These are phyloP conservation scores for Crocidura indochinensis DNA, from an alignment of 2,797 vertebrate species.

Conservation along the genomic window DNA sequence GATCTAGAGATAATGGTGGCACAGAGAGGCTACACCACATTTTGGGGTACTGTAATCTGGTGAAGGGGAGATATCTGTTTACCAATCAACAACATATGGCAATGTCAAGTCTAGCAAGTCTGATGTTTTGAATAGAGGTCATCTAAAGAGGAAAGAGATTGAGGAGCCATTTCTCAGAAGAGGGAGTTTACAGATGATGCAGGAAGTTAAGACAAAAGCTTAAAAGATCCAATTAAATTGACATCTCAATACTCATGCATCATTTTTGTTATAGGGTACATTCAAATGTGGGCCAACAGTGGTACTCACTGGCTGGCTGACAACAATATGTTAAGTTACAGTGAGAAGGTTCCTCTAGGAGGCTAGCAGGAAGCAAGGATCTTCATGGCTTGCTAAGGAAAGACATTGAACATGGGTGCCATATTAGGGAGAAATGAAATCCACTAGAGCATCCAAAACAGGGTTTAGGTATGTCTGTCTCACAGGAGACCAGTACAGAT, in stretches of 20 bases:
- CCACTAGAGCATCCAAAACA: neutral
- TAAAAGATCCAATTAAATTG: neutral
- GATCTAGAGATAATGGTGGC: fast-evolving
- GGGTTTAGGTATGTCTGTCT: neutral
- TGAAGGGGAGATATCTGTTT: neutral
- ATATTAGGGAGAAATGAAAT: neutral
- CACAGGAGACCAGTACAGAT: neutral
- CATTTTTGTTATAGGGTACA: too few relatives aligned
- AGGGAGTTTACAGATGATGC: neutral
- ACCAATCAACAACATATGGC: neutral
- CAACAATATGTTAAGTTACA: conserved; percentile 8
- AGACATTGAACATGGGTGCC: neutral
- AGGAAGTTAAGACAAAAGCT: neutral
- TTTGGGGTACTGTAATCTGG: neutral
- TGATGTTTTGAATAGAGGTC: neutral
- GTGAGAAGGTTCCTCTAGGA: neutral
- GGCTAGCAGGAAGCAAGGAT: neutral
- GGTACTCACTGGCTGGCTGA: too few relatives aligned
- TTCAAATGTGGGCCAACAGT: too few relatives aligned
- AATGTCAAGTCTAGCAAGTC: neutral
- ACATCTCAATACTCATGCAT: too few relatives aligned
- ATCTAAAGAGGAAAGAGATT: neutral
- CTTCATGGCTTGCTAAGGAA: neutral
- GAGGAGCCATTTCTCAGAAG: neutral
- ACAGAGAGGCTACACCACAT: neutral